These are phyloP conservation scores for Rhagium mordax DNA, from an alignment of 2,888 invertebrate genomes.

Conservation along the genomic window DNA sequence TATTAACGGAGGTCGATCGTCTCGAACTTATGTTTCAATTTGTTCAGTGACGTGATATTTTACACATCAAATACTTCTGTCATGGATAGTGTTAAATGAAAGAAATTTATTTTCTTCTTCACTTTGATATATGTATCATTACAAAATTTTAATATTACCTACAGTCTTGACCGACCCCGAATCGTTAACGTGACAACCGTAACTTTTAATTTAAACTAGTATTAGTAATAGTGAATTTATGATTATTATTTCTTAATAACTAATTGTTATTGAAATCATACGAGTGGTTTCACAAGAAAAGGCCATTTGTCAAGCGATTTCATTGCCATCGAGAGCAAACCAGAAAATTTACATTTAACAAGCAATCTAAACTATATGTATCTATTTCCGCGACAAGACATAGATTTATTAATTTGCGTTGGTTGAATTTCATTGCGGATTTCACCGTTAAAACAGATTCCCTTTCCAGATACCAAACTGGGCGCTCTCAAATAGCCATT, in stretches of 20 bases:
- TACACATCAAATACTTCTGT: no score
- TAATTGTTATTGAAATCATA: conserved; percentile 22
- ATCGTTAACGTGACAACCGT: background rate
- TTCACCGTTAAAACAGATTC: conserved; percentile 32
- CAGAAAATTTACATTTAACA: conserved; percentile 25
- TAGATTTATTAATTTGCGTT: conserved; percentile 28
- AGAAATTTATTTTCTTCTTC: background rate
- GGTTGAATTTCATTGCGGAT: conserved; percentile 28
- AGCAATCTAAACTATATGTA: conserved; percentile 13
- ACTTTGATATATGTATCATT: background rate
- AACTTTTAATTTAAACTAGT: background rate
- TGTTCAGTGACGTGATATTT: no score
- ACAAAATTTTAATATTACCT: background rate
- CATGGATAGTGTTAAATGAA: no score
- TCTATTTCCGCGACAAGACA: conserved; percentile 15
- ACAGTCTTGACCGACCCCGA: background rate
- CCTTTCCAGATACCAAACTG: conserved; percentile 34
- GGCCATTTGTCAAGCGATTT: conserved; percentile 22
- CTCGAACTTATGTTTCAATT: no score
- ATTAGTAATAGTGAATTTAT: background rate
- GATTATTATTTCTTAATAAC: conserved; percentile 14
- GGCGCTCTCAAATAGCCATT: conserved; percentile 40
- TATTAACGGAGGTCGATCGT: no score
- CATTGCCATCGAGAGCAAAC: conserved; percentile 21
- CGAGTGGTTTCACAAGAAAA: conserved; percentile 16